These are phyloP conservation scores for Melanotus villosus DNA, from an alignment of 2,888 invertebrate genomes.

Conservation along the genomic window DNA sequence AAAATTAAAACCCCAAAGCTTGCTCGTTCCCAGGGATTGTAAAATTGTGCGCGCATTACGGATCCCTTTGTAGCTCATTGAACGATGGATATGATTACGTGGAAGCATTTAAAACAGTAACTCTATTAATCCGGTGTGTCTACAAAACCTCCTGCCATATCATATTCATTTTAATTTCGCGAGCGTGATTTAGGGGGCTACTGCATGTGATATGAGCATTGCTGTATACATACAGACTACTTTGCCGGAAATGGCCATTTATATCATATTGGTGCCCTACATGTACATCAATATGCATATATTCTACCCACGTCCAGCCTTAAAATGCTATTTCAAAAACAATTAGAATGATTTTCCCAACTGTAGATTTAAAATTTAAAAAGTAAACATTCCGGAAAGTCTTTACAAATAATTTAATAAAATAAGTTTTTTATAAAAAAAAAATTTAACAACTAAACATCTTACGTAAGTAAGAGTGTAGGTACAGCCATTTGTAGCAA, in stretches of 20 bases:
- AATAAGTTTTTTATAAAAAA: too few relatives aligned
- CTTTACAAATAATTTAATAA: too few relatives aligned
- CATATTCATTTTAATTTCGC: conserved; percentile 59
- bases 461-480: too few relatives aligned
- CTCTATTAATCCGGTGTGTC: conserved; percentile 36
- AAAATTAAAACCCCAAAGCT: conserved; percentile 1
- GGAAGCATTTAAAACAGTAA: conserved; percentile 41
- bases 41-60: conserved; percentile 7
- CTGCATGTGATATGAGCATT: conserved; percentile 44
- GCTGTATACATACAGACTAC: conserved; percentile 42
- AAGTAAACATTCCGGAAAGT: too few relatives aligned
- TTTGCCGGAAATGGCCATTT: conserved; percentile 63
- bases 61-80: conserved; percentile 32
- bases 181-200: conserved; percentile 43
- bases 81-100: conserved; percentile 33
- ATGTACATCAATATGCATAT: conserved; percentile 51
- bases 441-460: too few relatives aligned
- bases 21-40: not conserved
- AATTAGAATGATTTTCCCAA: not conserved
- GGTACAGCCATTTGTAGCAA: not conserved
- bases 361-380: not conserved
- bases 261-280: conserved; percentile 62
- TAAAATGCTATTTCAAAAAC: conserved; percentile 6
- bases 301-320: conserved; percentile 38
- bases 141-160: conserved; percentile 52